Base-by-base conservation (phyloP, 2,797 vertebrate genomes). In the Hylomyscus alleni region DNA sequence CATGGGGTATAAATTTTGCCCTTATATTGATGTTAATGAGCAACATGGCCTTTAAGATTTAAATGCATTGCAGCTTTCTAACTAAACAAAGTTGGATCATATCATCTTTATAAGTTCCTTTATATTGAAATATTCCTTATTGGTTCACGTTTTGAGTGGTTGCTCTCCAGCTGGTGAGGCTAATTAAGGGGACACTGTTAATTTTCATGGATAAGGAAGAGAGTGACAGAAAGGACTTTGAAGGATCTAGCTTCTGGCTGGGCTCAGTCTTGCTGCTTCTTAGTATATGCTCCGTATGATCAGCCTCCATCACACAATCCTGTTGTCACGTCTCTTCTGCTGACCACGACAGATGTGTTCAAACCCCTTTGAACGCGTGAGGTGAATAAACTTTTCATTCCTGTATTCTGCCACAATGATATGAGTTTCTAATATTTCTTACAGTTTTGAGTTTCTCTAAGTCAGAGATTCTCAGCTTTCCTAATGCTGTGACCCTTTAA, bases 391-490 rank as follows among this genome's bases (percentile, higher is more conserved):
- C 17, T 31, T 44, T 10, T 44, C 17, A 1, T 58, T 40, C 15
- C 72, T 47, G 6, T 19, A 12, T 87, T 54, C 34, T 87, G 26
- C 26, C n/a, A 17, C 50, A 54, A 72, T 29, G 54, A 72, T 40
- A 5, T 11, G 8, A 31, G 65, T 73, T 22, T 76, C 37, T 60
- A 75, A 89, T 34, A 22, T 37, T 84, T 26, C 34, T 82, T 82
- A 82, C 11, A 82, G 19, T 34, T 75, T 87, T 89, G 47, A 56
- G 9, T 12, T 93, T 94, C 29, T 83, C 26, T 58, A 50, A 85
- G 19, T 24, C 29, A 34, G 29, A 7, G 17, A 11, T 65, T 31
- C 29, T 67, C 20, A 67, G 14, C 11, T 31, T 50, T 85, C 44
- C 19, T 50, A 47, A 34, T 34, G 44, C 37, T 67, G 44, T 22